These are phyloP conservation scores for Pangasianodon hypophthalmus DNA, from an alignment of 2,113 vertebrate species.

Conservation along the genomic window DNA sequence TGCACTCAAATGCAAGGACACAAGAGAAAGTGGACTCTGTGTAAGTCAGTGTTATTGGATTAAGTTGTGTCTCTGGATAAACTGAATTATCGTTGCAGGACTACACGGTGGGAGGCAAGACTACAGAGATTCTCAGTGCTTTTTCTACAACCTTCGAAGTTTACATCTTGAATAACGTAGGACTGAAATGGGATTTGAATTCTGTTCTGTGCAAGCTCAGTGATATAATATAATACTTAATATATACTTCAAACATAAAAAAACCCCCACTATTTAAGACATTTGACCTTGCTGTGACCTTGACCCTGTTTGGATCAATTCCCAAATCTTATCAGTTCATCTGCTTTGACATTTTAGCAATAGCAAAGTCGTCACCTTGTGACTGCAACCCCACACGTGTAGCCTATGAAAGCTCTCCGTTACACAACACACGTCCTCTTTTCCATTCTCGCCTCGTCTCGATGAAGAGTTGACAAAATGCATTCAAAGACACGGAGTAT, in stretches of 20 bases:
- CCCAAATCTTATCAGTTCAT: background rate
- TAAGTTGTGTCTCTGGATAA: slow-evolving; percentile 27
- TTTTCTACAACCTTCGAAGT: background rate
- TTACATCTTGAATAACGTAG: background rate
- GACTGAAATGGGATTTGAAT: background rate
- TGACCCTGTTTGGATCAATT: background rate
- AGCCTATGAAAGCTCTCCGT: background rate
- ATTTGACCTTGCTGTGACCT: background rate
- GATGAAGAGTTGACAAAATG: background rate
- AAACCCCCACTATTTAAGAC: background rate
- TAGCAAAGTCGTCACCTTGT: background rate
- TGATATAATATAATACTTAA: background rate
- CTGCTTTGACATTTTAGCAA: background rate
- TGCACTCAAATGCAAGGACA: background rate
- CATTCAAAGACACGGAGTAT: background rate
- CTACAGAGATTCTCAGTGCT: background rate
- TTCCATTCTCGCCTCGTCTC: background rate
- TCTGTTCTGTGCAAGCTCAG: background rate
- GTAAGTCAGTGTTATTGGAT: slow-evolving; percentile 31
- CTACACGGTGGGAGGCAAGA: background rate
- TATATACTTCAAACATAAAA: background rate
- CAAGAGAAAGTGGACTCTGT: background rate
- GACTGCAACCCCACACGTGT: background rate
- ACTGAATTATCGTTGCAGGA: slow-evolving; percentile 29
- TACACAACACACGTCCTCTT: background rate